phyloP scores from a whole-genome alignment of 2,113 vertebrate species.

The Tenebrosternarchus preto region DNA sequence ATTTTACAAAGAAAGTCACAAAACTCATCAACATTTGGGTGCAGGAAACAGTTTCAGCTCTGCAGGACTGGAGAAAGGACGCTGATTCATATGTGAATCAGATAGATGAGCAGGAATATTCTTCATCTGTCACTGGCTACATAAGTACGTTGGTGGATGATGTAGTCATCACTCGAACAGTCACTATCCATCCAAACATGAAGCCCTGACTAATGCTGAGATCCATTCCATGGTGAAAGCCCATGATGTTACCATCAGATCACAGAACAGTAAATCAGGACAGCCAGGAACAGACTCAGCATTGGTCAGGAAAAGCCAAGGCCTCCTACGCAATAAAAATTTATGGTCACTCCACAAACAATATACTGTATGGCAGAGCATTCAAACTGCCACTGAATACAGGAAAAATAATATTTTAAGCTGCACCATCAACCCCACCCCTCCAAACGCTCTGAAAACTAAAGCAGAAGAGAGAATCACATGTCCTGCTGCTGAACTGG shows the following conservation, averaged over 20 bases:
- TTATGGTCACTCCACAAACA: no score
- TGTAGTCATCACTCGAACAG: neutral
- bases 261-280: neutral
- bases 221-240: neutral
- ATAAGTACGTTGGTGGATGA: slow-evolving; percentile 26
- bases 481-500: no score
- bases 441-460: no score
- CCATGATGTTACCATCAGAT: neutral
- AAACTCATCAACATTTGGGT: no score
- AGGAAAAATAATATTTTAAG: neutral
- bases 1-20: no score
- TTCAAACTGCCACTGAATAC: neutral
- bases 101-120: no score
- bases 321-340: no score
- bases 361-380: neutral
- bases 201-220: slow-evolving; percentile 11
- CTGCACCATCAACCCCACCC: neutral
- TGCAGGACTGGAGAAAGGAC: no score
- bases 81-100: no score
- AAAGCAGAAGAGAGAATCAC: no score
- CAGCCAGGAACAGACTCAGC: neutral
- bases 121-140: slow-evolving; percentile 13
- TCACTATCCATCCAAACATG: neutral
- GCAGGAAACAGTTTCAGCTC: no score
- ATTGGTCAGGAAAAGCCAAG: neutral